Conservation (phyloP, 1,140 invertebrate genomes). For the Diorhabda elongata region DNA sequence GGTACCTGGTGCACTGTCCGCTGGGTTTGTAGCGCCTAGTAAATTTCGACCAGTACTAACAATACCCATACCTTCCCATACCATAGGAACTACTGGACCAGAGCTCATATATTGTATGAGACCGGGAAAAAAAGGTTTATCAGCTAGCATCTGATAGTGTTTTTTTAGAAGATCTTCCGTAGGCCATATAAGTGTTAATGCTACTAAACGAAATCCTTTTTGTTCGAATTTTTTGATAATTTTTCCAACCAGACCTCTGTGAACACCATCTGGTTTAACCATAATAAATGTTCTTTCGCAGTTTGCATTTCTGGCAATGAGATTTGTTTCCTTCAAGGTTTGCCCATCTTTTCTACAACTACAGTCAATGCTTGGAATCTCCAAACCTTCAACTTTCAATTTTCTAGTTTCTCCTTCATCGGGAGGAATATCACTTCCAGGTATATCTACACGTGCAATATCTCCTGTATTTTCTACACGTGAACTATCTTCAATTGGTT, state of each 20-base stretch:
- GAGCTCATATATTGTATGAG: conserved; percentile 95
- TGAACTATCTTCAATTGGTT: no score
- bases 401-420: no score
- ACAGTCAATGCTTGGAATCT: no score
- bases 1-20: conserved; percentile 77
- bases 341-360: no score
- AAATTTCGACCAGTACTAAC: conserved; percentile 93
- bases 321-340: no score
- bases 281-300: conserved; percentile 96
- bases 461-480: no score
- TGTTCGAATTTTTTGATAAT: conserved; percentile 94
- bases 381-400: no score
- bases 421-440: no score
- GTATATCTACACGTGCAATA: no score
- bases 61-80: conserved; percentile 92
- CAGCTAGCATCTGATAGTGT: conserved; percentile 86
- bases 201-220: conserved; percentile 97
- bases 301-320: conserved; percentile 48
- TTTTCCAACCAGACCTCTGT: conserved; percentile 90
- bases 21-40: conserved; percentile 95
- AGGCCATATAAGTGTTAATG: conserved; percentile 77
- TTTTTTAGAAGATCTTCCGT: conserved; percentile 72
- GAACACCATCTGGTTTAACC: conserved; percentile 97
- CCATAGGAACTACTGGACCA: conserved; percentile 96
- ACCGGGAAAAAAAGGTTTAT: conserved; percentile 86